These are phyloP conservation scores for Myotis vivesi DNA, from an alignment of 2,797 vertebrate species.

Conservation along the genomic window DNA sequence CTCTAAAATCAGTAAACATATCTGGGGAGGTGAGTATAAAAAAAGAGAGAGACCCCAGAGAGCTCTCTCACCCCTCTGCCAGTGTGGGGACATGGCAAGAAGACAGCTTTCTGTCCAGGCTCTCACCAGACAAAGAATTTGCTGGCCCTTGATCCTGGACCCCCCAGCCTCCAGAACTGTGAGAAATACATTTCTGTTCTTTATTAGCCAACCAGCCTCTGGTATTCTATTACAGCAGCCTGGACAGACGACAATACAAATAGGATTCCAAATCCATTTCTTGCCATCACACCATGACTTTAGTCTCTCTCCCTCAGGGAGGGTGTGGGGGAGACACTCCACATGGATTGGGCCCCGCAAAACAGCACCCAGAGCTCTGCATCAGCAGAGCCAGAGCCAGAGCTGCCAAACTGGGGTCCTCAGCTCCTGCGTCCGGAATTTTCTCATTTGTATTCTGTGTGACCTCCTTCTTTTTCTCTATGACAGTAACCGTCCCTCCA, in stretches of 20 bases:
- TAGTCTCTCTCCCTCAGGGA: slow-evolving; percentile 27
- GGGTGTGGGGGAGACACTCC: not conserved
- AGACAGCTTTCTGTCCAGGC: not conserved
- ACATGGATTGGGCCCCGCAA: not conserved
- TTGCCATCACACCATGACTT: not conserved
- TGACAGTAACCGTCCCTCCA: slow-evolving; percentile 62
- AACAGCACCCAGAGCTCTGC: not conserved
- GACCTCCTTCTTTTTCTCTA: slow-evolving; percentile 61
- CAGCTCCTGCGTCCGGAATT: slow-evolving; percentile 33
- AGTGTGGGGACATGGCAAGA: not conserved
- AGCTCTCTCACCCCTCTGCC: not conserved
- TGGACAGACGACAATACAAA: not conserved
- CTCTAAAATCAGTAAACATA: not conserved
- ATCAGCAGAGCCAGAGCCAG: not conserved
- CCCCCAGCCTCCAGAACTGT: not conserved
- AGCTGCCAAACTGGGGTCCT: slow-evolving; percentile 13
- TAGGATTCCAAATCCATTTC: slow-evolving; percentile 65
- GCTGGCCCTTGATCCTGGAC: not conserved
- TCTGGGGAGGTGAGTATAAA: not conserved
- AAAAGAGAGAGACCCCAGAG: not conserved
- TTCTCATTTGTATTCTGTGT: slow-evolving; percentile 24
- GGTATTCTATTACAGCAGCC: not conserved
- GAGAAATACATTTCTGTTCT: not conserved
- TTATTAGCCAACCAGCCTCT: not conserved
- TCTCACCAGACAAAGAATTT: not conserved